Conservation (phyloP, 2,113 vertebrate species). For the Pseudonaja textilis region DNA sequence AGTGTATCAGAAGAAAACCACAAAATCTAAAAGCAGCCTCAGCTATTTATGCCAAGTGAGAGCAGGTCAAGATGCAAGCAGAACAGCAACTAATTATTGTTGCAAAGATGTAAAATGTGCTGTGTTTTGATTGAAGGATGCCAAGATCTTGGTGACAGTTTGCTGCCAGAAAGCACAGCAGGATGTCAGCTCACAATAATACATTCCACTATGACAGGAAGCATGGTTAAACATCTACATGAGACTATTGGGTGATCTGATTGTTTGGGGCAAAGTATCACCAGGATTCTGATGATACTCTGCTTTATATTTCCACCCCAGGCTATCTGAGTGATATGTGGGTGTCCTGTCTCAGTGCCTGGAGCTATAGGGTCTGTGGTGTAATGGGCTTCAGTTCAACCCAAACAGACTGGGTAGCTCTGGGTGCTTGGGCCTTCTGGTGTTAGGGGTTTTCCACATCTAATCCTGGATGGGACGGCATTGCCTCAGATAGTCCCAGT, state of each 20-base stretch:
- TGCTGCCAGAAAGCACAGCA: slow-evolving; percentile 45
- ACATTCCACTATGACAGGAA: slow-evolving; percentile 49
- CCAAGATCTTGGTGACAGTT: slow-evolving; percentile 46
- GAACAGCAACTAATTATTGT: not conserved
- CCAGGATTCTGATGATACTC: not conserved
- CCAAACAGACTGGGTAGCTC: too few species aligned
- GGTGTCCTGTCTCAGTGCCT: too few species aligned
- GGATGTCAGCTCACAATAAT: slow-evolving; percentile 45
- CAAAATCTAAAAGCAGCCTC: slow-evolving; percentile 1
- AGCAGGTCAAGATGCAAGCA: not conserved
- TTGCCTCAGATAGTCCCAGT: too few species aligned
- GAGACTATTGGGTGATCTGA: not conserved
- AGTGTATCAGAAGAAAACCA: not conserved
- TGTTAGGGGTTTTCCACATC: too few species aligned
- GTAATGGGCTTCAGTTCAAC: too few species aligned
- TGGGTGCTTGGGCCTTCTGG: too few species aligned
- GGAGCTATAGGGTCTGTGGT: too few species aligned
- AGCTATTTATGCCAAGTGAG: slow-evolving; percentile 4
- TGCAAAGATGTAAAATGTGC: not conserved
- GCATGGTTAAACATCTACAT: slow-evolving; percentile 25
- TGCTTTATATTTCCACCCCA: too few species aligned
- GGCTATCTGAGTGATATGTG: too few species aligned
- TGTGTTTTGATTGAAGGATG: slow-evolving; percentile 48
- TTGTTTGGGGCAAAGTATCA: not conserved
- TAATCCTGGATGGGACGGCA: too few species aligned